A percentile compares a stretch with the other conserved stretches of the same genome.
Evolutionary conservation across 1,140 invertebrate species (phyloP).

Genomic region (Meloidogyne floridensis): DNA sequence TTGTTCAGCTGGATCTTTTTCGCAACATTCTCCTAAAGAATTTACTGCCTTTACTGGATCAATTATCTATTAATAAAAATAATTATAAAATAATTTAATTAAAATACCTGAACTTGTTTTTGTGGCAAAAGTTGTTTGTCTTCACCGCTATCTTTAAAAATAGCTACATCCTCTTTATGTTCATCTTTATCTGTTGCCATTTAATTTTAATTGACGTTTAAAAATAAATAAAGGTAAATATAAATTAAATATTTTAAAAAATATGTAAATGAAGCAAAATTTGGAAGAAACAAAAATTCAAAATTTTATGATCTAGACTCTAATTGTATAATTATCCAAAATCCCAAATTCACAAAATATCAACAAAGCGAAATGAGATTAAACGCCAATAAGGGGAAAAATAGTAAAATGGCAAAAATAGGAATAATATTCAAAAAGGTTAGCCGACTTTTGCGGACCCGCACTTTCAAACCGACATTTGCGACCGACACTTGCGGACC

Average conservation of each 20-base stretch:
- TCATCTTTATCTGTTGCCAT: not conserved
- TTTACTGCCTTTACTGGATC: constrained; percentile 39
- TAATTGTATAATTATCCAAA: no score
- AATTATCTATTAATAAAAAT: constrained; percentile 21
- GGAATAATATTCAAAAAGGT: no score
- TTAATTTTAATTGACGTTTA: not conserved
- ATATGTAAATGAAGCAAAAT: no score
- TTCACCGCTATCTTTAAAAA: not conserved
- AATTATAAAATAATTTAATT: not conserved
- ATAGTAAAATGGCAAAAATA: no score
- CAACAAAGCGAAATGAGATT: no score
- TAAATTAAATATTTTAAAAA: not conserved
- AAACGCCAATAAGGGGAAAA: no score
- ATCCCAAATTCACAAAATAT: no score
- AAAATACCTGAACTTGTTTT: not conserved
- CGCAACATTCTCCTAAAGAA: constrained; percentile 35
- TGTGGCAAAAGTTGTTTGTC: not conserved
- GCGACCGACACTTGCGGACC: no score
- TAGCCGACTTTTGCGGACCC: no score
- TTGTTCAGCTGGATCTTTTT: constrained; percentile 36
- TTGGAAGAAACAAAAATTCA: no score
- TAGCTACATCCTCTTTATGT: not conserved
- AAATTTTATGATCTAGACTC: no score
- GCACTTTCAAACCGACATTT: no score
- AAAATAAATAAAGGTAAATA: not conserved